phyloP scores from a whole-genome alignment of 2,797 vertebrate genomes.

The Uromys caudimaculatus region DNA sequence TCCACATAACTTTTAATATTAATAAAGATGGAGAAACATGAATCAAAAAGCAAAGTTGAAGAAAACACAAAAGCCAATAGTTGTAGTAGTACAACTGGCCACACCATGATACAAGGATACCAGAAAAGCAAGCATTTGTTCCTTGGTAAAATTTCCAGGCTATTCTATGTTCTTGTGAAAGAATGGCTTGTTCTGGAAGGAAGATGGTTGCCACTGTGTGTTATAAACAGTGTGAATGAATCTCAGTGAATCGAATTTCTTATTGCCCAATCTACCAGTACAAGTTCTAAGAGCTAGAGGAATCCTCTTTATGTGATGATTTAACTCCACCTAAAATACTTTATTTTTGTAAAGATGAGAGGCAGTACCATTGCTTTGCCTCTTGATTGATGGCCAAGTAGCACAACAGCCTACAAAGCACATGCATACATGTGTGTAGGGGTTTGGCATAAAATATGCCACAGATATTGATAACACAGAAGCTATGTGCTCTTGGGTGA shows the following conservation, averaged over 20 bases:
- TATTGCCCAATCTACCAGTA: neutral
- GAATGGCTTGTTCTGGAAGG: neutral
- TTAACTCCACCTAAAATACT: neutral
- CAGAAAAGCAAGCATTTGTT: neutral
- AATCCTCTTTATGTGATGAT: neutral
- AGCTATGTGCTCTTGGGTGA: neutral
- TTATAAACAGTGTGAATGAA: neutral
- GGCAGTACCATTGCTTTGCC: neutral
- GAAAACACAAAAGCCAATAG: neutral
- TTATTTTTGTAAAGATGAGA: neutral
- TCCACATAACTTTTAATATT: neutral
- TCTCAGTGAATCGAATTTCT: neutral
- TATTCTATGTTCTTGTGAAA: neutral
- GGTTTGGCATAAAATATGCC: neutral
- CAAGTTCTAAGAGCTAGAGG: neutral
- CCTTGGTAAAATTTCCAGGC: neutral
- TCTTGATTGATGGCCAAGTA: neutral
- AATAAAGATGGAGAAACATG: neutral
- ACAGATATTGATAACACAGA: neutral
- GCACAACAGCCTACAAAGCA: neutral
- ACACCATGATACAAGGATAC: neutral
- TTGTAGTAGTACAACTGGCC: neutral
- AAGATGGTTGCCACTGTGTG: neutral
- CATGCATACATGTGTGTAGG: neutral
- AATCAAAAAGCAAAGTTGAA: neutral